These are phyloP conservation scores for Enteromius viviparus DNA, from an alignment of 2,797 vertebrate species.

Conservation along the genomic window DNA sequence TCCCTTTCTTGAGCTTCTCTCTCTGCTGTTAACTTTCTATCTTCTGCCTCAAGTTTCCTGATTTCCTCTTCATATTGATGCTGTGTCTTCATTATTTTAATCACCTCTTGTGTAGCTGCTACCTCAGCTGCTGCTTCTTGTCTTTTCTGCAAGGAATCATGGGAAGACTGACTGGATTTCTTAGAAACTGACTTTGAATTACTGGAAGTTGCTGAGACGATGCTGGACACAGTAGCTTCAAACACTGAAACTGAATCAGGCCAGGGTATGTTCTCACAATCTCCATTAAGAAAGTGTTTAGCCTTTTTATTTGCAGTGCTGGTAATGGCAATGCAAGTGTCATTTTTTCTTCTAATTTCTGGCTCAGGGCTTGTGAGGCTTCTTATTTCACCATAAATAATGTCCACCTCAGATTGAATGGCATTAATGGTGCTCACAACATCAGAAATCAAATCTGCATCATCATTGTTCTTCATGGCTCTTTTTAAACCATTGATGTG, in stretches of 20 bases:
- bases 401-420: neutral
- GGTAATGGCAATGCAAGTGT: conserved; percentile 19
- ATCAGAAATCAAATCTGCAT: conserved; percentile 36
- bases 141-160: conserved; percentile 9
- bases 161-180: conserved; percentile 22
- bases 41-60: conserved; percentile 28
- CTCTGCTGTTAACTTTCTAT: conserved; percentile 36
- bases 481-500: conserved; percentile 49
- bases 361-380: conserved; percentile 21
- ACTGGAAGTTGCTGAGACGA: neutral
- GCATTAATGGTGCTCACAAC: conserved; percentile 16
- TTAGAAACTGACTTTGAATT: neutral
- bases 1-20: conserved; percentile 39
- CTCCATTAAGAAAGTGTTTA: conserved; percentile 35
- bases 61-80: conserved; percentile 46
- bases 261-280: conserved; percentile 43
- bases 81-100: conserved; percentile 39
- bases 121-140: conserved; percentile 40
- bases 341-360: conserved; percentile 31
- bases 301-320: conserved; percentile 15
- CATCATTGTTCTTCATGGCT: conserved; percentile 37
- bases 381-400: conserved; percentile 32
- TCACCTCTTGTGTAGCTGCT: conserved; percentile 19
- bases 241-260: conserved; percentile 51
- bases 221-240: conserved; percentile 41